Evolutionary conservation across 2,888 invertebrate species (phyloP).

Genomic region (Ethmia dodecea): DNA sequence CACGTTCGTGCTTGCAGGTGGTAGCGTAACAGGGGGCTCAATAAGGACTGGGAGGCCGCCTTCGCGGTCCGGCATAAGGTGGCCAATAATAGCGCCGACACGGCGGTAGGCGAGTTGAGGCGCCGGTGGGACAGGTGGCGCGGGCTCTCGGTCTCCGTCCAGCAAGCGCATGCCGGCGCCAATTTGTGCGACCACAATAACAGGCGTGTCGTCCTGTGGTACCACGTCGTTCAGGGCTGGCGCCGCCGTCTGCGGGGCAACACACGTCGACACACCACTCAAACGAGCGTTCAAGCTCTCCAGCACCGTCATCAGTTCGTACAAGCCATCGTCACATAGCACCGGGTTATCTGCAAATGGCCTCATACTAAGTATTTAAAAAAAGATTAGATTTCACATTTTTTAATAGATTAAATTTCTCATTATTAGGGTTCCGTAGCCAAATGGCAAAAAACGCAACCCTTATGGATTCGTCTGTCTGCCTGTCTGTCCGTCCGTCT

Average conservation of each 20-base stretch:
- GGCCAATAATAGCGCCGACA: conserved; percentile 56
- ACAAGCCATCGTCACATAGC: conserved; percentile 84
- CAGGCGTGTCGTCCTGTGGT: conserved; percentile 39
- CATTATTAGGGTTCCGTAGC: too few species aligned
- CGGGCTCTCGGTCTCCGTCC: conserved; percentile 27
- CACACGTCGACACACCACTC: conserved; percentile 81
- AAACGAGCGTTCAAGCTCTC: conserved; percentile 85
- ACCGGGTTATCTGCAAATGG: conserved; percentile 85
- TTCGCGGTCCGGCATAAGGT: conserved; percentile 53
- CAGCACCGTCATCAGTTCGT: conserved; percentile 83
- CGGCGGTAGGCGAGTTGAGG: conserved; percentile 49
- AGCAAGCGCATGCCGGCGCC: conserved; percentile 30
- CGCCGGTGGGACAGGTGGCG: conserved; percentile 26
- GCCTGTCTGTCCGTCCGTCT: too few species aligned
- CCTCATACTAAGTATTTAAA: neutral
- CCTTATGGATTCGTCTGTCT: too few species aligned
- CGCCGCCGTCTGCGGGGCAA: conserved; percentile 45
- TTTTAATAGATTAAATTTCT: neutral
- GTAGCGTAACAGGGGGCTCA: conserved; percentile 64
- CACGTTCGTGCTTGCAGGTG: conserved; percentile 47
- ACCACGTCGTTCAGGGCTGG: conserved; percentile 58
- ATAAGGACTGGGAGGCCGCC: conserved; percentile 55
- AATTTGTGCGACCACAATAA: conserved; percentile 49
- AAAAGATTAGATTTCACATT: neutral
- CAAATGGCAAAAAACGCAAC: too few species aligned